These are phyloP conservation scores for Xanthia icteritia DNA, from an alignment of 2,888 invertebrate genomes.

Conservation along the genomic window DNA sequence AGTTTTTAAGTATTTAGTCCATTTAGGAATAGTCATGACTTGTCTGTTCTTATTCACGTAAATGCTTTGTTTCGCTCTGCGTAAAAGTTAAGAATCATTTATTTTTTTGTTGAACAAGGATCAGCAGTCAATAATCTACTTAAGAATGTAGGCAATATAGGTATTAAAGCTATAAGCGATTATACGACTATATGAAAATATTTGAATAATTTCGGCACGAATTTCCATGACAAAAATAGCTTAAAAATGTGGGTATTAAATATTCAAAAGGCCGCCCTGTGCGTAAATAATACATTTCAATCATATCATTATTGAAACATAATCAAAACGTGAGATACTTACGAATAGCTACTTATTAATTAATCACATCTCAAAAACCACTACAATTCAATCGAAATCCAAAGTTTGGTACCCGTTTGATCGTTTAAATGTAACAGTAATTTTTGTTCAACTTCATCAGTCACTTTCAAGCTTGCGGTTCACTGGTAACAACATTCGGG, in stretches of 20 bases:
- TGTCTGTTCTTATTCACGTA: neutral
- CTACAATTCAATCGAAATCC: conserved; percentile 81
- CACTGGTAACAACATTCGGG: conserved; percentile 72
- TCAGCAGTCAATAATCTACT: neutral
- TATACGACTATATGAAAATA: neutral
- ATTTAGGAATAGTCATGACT: neutral
- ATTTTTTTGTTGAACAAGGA: neutral
- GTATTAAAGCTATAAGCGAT: neutral
- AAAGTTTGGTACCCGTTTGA: conserved; percentile 72
- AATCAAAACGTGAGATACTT: conserved; percentile 63
- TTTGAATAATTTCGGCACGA: neutral
- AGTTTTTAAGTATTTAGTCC: neutral
- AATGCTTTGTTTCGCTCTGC: neutral
- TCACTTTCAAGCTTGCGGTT: conserved; percentile 77
- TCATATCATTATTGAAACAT: neutral
- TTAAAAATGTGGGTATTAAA: neutral
- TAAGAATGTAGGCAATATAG: neutral
- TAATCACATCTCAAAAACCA: conserved; percentile 87
- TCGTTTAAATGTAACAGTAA: conserved; percentile 65
- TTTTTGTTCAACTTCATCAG: conserved; percentile 76
- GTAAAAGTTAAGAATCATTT: neutral
- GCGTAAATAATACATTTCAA: conserved; percentile 7
- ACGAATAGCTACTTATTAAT: conserved; percentile 74
- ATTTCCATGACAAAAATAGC: neutral
- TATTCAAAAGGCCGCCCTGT: neutral